Base-by-base conservation (phyloP, 92 coral and sea anemone genomes). In the Porites divaricata region DNA sequence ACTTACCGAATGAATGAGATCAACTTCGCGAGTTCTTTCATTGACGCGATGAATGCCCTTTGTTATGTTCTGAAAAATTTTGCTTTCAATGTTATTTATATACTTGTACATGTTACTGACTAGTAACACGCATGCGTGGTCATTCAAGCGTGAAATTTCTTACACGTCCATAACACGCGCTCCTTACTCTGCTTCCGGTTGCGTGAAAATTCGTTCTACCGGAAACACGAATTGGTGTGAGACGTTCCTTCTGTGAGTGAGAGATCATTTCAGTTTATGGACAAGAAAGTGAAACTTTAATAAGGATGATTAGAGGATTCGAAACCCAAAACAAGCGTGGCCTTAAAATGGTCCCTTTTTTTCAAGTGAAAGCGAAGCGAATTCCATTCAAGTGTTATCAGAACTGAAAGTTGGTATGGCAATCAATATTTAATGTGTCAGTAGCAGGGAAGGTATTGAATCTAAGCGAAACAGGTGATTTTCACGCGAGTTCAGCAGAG, bases 321-420 rank as follows among this genome's bases (percentile, higher is more conserved):
- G 65, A 67, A 22, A 48, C 61, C 68, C 6, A 49, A 67, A 51
- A 14, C 49, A 19, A 19, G 52, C 24, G n/a, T 67, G 54, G 50
- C 67, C 5, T 35, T 1, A 21, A 62, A 24, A 82, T 20, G 12
- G 45, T 35, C 45, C 5, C 48, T 82, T 72, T 15, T 77, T 53
- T 85, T 72, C 84, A 45, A 20, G 17, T 48, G 70, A 67, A 80
- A 83, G 69, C 83, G 74, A 83, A 64, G 84, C 85, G 87, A 90
- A 92, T 92, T 92, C 94, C 90, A 87, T 92, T 83, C 90, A 86
- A 76, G 88, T 92, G 90, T 94, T 94, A 94, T 94, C 98, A 94
- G 93, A 86, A 48, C 63, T 67, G 63, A 67, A 35, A 83, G 90
- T 73, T 89, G 91, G 90, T 80, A 89, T 89, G 75, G 80, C 74